Base-by-base conservation (phyloP, 2,888 invertebrate species). In the Apodemia mormo region DNA sequence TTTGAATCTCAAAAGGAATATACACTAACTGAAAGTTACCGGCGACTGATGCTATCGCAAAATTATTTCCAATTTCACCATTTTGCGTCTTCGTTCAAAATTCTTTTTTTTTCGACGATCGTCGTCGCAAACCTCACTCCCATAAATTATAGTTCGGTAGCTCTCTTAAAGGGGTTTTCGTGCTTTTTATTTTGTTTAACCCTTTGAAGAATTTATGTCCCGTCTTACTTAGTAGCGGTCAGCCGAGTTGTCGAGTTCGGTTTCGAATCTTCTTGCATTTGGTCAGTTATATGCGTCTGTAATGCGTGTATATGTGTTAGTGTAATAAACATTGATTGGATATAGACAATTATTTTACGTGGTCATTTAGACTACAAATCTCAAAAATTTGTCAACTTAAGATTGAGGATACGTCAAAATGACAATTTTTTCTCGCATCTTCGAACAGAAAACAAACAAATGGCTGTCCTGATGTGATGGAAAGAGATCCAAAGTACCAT, bases 71-170 rank as follows among this genome's bases (percentile, higher is more conserved):
- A 92, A 93, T 93, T 93, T 93, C 91, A 90, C 92, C 93, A 86
- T 91, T 91, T 91, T 88, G 91, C 90, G 86, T 86, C 87, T 81
- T 81, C 84, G 81, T 81, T 82, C 80, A 80, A 79, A 80, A 80
- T 82, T 76, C 79, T 82, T 82, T 82, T 78, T 86, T 87, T 84
- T 86, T 81, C 84, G 81, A 79, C 87, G 84, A 86, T 86, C 87
- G 85, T 85, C 87, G 87, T 85, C 87, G 86, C 79, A 74, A 81
- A 77, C 76, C 83, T 82, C 86, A 81, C 81, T 82, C 83, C 86
- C 91, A 93, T 93, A 93, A 92, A 92, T 93, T 93, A 93, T 92
- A 92, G 92, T 93, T 93, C 93, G 93, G 93, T 92, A 93, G 93
- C 93, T 87, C 91, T 88, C 83, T 86, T 90, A 91, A 92, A 91